Base-by-base conservation (phyloP, 1,140 invertebrate genomes). In the Holotrichia oblita region DNA sequence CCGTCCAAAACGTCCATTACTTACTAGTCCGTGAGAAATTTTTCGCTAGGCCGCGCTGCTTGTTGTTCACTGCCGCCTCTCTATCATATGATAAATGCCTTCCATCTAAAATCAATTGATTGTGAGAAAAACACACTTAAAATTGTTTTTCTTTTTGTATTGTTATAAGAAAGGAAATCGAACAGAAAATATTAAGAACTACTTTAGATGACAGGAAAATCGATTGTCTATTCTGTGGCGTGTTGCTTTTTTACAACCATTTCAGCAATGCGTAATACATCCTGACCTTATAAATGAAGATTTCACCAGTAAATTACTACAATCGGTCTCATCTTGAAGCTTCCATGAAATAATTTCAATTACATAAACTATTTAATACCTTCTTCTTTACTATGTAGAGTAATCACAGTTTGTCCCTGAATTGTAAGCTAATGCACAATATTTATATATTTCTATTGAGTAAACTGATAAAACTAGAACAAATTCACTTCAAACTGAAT, bases 91-190 rank as follows among this genome's bases (percentile, higher is more conserved):
- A 69, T 69, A 69, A 69, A 69, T 69, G 61, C 27, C 27, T 69
- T 69, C 24, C 61, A 69, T 69, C 61, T 69, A 69, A 69, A 69
- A 69, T 69, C 61, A 69, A 69, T 69, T 69, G 61, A 69, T 69
- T 69, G 61, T 10, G 61, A 69, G 61, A 69, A 69, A 69, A 69
- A 69, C 61, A 69, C 61, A 69, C 61, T 69, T 69, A 69, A 27
- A 69, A 69, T 69, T 69, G 61, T 69, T 69, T 69, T 69, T 69
- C 61, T 69, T 69, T 69, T 34, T 20, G 9, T 69, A 27, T 69
- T 34, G 17, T 27, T 20, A 2, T 34, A 69, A 69, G 17, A 69
- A 64, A 69, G 12, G 61, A 69, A 69, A 69, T 69, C 61, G 61
- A 27, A 69, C 61, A 69, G 61, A 69, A 69, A 69, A 69, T 69